phyloP scores from a whole-genome alignment of 1,140 invertebrate genomes.

The Odontomachus brunneus region DNA sequence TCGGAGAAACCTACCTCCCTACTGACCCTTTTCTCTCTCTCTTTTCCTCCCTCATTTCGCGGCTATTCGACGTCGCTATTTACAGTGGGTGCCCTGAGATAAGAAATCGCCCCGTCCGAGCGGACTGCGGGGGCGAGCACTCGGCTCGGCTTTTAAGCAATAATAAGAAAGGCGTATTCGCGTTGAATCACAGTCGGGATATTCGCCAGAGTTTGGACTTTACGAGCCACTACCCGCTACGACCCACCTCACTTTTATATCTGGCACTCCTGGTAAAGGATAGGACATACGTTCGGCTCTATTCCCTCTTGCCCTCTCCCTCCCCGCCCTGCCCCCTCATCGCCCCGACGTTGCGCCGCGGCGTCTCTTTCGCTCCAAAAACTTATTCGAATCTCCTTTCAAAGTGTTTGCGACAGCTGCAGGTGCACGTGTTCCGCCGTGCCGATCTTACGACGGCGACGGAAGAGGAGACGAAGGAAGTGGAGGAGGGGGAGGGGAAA shows the following conservation, averaged over 20 bases:
- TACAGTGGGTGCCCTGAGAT: constrained; percentile 6
- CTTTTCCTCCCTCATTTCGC: too few species aligned
- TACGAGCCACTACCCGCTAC: constrained; percentile 62
- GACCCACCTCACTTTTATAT: constrained; percentile 60
- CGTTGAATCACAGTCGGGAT: constrained; percentile 55
- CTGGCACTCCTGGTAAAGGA: constrained; percentile 29
- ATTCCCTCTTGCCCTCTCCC: not conserved
- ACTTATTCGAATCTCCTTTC: constrained; percentile 65
- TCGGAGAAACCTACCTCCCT: too few species aligned
- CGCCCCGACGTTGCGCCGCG: too few species aligned
- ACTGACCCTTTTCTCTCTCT: too few species aligned
- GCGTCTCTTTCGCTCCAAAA: constrained; percentile 38
- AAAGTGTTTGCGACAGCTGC: constrained; percentile 67
- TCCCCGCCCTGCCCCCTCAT: not conserved
- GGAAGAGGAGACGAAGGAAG: not conserved
- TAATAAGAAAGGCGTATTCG: constrained; percentile 62
- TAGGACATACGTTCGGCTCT: constrained; percentile 23
- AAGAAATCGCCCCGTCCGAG: constrained; percentile 2
- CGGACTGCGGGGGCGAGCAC: not conserved
- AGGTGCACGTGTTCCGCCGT: constrained; percentile 57
- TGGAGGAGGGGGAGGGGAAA: not conserved
- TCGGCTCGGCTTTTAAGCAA: constrained; percentile 33
- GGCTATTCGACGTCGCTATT: constrained; percentile 7
- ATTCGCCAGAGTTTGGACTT: constrained; percentile 46
- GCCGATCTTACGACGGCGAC: constrained; percentile 17